Evolutionary conservation across 1,140 invertebrate genomes (phyloP).

Genomic region (Varroa destructor): DNA sequence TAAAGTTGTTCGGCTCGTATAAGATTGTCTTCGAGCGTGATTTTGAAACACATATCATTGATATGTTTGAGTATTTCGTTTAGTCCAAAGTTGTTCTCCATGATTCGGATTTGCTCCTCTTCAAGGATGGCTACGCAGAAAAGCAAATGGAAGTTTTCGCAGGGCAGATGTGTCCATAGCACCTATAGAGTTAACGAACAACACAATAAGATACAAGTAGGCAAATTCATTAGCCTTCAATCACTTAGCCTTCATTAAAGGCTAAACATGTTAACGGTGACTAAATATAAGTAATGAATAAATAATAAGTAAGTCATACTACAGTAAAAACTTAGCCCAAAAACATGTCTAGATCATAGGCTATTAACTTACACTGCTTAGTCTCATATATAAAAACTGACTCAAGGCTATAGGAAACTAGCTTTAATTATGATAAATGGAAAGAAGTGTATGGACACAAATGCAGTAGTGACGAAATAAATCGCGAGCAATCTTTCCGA

Average conservation of each 20-base stretch:
- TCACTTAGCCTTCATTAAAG: not conserved
- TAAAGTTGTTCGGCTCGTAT: slow-evolving; percentile 77
- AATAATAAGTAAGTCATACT: not conserved
- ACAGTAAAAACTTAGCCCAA: too few relatives aligned
- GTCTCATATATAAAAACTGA: not conserved
- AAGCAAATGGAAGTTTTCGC: slow-evolving; percentile 82
- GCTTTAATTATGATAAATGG: too few relatives aligned
- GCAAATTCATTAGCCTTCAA: not conserved
- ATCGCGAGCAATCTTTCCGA: too few relatives aligned
- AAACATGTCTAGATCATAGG: too few relatives aligned
- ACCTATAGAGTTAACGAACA: slow-evolving; percentile 46
- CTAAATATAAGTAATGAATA: not conserved
- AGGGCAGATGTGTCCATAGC: slow-evolving; percentile 77
- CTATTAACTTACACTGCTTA: not conserved
- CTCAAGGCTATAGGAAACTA: too few relatives aligned
- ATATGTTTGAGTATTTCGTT: slow-evolving; percentile 93
- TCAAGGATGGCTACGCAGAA: slow-evolving; percentile 80
- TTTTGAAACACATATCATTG: slow-evolving; percentile 71
- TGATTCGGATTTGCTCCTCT: slow-evolving; percentile 65
- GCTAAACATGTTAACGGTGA: not conserved
- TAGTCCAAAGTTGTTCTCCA: slow-evolving; percentile 79
- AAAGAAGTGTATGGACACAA: too few relatives aligned
- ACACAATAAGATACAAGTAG: slow-evolving; percentile 24
- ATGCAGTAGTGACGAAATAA: too few relatives aligned
- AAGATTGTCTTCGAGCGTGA: slow-evolving; percentile 63